phyloP scores from a whole-genome alignment of 1,140 invertebrate genomes.

The Tetramorium simillimum region DNA sequence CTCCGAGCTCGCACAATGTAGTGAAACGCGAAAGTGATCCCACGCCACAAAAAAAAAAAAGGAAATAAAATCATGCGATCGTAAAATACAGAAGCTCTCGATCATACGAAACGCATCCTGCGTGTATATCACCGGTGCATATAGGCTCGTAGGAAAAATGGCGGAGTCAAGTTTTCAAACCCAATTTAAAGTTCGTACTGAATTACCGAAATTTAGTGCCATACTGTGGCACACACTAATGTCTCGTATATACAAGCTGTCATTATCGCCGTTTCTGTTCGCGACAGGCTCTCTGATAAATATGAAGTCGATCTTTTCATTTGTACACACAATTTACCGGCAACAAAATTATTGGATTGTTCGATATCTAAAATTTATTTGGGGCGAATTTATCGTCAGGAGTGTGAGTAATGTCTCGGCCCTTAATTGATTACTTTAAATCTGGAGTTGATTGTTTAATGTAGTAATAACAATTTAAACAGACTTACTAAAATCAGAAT shows the following conservation, averaged over 20 bases:
- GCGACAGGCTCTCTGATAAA: conserved; percentile 24
- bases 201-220: conserved; percentile 29
- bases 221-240: conserved; percentile 1
- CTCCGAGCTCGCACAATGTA: conserved; percentile 35
- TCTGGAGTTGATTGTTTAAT: neutral
- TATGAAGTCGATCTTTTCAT: neutral
- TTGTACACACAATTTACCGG: neutral
- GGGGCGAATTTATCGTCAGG: neutral
- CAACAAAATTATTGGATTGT: conserved; percentile 11
- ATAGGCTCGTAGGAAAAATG: conserved; percentile 36
- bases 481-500: neutral
- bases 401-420: neutral
- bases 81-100: conserved; percentile 55
- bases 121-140: neutral
- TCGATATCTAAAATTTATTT: neutral
- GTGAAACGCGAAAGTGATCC: conserved; percentile 52
- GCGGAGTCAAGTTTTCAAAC: neutral
- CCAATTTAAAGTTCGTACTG: conserved; percentile 33
- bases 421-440: neutral
- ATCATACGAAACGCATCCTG: conserved; percentile 23
- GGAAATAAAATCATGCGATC: conserved; percentile 35
- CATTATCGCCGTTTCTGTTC: conserved; percentile 30
- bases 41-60: conserved; percentile 8
- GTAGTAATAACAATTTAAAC: neutral
- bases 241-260: conserved; percentile 4